phyloP scores from a whole-genome alignment of 1,140 invertebrate species.

The Listronotus bonariensis region DNA sequence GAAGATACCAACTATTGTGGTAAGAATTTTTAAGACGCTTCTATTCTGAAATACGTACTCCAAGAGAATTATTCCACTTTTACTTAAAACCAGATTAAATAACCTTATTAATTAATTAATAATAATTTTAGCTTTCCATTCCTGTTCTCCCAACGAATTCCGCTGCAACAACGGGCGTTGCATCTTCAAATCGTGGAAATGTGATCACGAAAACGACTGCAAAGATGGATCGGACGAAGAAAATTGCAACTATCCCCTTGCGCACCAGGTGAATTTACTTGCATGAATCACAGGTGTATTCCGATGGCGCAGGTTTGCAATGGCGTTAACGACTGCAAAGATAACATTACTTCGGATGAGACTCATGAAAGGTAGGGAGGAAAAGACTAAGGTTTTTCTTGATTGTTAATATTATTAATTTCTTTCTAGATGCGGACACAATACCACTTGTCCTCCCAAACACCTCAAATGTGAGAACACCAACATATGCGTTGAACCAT shows the following conservation, averaged over 20 bases:
- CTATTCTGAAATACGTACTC: too few species aligned
- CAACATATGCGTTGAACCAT: slow-evolving; percentile 93
- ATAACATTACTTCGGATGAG: slow-evolving; percentile 89
- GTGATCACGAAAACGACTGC: slow-evolving; percentile 95
- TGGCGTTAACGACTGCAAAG: slow-evolving; percentile 93
- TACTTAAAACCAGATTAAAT: too few species aligned
- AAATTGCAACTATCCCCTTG: slow-evolving; percentile 89
- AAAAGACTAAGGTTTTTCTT: too few species aligned
- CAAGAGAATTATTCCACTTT: too few species aligned
- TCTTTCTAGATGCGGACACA: slow-evolving; percentile 70
- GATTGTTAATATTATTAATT: too few species aligned
- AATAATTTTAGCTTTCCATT: slow-evolving; percentile 79
- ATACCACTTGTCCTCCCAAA: slow-evolving; percentile 84
- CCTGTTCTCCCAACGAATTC: slow-evolving; percentile 91
- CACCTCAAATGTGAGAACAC: slow-evolving; percentile 91
- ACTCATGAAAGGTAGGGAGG: slow-evolving; percentile 68
- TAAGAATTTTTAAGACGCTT: slow-evolving; percentile 56
- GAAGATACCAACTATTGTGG: slow-evolving; percentile 91
- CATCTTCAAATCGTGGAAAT: slow-evolving; percentile 94
- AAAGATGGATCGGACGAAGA: slow-evolving; percentile 91
- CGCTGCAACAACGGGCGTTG: slow-evolving; percentile 92
- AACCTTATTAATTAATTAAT: too few species aligned
- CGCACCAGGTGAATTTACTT: slow-evolving; percentile 91
- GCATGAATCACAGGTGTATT: slow-evolving; percentile 88
- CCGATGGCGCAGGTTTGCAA: slow-evolving; percentile 84